Conservation (phyloP, 2,797 vertebrate species). For the Thunnus albacares region DNA sequence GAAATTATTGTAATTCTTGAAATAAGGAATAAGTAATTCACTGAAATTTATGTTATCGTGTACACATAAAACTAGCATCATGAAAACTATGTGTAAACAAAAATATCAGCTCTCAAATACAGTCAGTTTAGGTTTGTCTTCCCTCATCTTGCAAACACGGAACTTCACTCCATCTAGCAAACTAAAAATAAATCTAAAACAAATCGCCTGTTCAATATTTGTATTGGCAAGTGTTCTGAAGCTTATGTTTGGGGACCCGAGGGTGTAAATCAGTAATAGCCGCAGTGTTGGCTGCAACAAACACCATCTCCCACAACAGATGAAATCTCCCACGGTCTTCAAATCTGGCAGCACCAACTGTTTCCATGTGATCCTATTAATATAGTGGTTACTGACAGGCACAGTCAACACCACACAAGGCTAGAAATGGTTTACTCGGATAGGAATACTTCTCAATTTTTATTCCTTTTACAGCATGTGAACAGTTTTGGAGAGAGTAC, state of each 20-base stretch:
- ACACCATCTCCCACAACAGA: slow-evolving; percentile 65
- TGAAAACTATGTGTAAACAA: background rate
- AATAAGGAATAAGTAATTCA: no score
- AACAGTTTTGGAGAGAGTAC: background rate
- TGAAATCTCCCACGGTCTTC: slow-evolving; percentile 72
- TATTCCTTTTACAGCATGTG: slow-evolving; percentile 3
- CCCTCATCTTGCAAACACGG: slow-evolving; percentile 14
- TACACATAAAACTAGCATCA: background rate
- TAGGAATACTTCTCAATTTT: slow-evolving; percentile 27
- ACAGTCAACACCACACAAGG: slow-evolving; percentile 26
- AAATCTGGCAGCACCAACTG: slow-evolving; percentile 70
- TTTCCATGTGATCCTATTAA: slow-evolving; percentile 65
- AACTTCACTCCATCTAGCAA: slow-evolving; percentile 16
- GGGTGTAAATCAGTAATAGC: slow-evolving; percentile 74
- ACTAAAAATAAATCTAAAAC: slow-evolving; percentile 69
- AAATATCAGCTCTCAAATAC: background rate
- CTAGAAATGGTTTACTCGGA: slow-evolving; percentile 22
- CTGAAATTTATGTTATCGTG: background rate
- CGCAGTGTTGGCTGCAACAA: slow-evolving; percentile 68
- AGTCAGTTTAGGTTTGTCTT: slow-evolving; percentile 23
- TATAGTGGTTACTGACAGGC: slow-evolving; percentile 39
- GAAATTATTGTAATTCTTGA: no score
- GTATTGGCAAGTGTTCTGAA: slow-evolving; percentile 67
- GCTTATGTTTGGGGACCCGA: slow-evolving; percentile 68
- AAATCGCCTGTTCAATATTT: slow-evolving; percentile 66